phyloP scores from a whole-genome alignment of 2,888 invertebrate genomes.

The Agonopterix alstromeriana region DNA sequence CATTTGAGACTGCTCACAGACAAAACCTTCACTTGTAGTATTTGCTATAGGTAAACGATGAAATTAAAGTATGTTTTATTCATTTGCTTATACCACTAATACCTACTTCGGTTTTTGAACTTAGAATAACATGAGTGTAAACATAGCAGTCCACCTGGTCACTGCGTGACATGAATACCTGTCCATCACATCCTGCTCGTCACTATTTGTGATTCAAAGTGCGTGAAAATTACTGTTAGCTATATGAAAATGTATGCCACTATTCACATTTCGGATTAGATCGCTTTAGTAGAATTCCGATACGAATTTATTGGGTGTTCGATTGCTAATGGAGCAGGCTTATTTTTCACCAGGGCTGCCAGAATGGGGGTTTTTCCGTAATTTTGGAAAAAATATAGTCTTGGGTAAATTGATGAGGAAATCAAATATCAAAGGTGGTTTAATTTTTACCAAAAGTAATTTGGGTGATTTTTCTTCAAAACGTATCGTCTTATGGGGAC shows the following conservation, averaged over 20 bases:
- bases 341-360: no score
- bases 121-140: conserved; percentile 6
- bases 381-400: no score
- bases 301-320: conserved; percentile 2
- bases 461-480: no score
- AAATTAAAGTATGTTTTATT: no score
- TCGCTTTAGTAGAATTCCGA: conserved; percentile 12
- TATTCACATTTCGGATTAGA: conserved; percentile 22
- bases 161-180: conserved; percentile 50
- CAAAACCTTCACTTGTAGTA: background rate
- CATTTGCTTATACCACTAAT: background rate
- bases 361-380: no score
- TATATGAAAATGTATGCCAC: conserved; percentile 36
- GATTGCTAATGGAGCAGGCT: no score
- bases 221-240: conserved; percentile 51
- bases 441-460: no score
- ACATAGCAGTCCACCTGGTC: conserved; percentile 21
- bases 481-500: no score
- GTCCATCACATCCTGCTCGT: conserved; percentile 45
- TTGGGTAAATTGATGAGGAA: no score
- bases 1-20: conserved; percentile 2
- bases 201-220: conserved; percentile 44
- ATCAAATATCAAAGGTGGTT: no score
- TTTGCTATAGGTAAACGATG: background rate
- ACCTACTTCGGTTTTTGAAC: background rate